Percentiles rank a stretch among this genome's conserved stretches.
These are phyloP conservation scores for Agelas oroides DNA, from an alignment of 37 sponge, comb jelly and placozoan genomes.

Conservation along the genomic window DNA sequence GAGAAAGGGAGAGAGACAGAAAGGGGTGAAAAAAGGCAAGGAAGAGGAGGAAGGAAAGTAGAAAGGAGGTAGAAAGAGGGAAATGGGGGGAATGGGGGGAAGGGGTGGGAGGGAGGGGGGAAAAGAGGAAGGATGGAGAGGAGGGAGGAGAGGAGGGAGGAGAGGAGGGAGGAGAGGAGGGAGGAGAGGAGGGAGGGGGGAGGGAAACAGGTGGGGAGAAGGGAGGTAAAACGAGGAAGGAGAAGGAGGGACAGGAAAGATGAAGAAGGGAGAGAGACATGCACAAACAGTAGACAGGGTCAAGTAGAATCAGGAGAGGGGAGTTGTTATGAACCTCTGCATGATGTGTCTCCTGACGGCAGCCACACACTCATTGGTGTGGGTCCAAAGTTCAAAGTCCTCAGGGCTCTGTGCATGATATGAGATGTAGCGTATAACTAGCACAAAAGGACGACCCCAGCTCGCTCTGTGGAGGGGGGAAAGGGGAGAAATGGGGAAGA, in stretches of 20 bases:
- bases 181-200: background rate
- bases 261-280: no score
- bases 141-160: background rate
- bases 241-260: background rate
- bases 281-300: no score
- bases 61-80: background rate
- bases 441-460: conserved; percentile 68
- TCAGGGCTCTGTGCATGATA: conserved; percentile 65
- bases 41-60: background rate
- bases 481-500: no score
- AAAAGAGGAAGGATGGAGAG: background rate
- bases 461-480: conserved; percentile 20
- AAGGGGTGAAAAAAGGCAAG: background rate
- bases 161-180: background rate
- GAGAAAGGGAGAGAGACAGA: background rate
- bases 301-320: no score
- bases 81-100: background rate
- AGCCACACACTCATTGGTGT: conserved; percentile 86
- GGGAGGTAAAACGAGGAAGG: background rate
- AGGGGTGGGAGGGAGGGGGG: background rate
- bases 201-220: no score
- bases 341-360: conserved; percentile 81
- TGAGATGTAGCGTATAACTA: conserved; percentile 57
- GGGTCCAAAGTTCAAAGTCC: conserved; percentile 87
- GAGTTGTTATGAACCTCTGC: conserved; percentile 40